phyloP scores from a whole-genome alignment of 2,888 invertebrate genomes.

The Lochmaea capreae region DNA sequence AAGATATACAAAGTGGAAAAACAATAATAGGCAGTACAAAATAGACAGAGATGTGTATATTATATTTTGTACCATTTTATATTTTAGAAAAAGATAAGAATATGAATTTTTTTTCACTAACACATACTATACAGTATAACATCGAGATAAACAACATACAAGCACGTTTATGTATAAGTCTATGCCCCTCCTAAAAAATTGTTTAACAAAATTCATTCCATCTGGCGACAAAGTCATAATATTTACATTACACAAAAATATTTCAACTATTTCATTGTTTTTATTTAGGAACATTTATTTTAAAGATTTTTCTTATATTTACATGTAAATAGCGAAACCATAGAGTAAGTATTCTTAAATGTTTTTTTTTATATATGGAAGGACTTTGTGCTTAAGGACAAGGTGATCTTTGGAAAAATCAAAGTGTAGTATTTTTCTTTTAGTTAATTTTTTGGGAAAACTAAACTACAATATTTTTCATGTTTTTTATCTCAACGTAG shows the following conservation, averaged over 20 bases:
- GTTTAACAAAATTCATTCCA: slow-evolving; percentile 29
- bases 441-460: too few species aligned
- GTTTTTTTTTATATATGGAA: slow-evolving; percentile 42
- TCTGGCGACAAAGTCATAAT: slow-evolving; percentile 38
- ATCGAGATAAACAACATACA: slow-evolving; percentile 56
- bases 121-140: slow-evolving; percentile 46
- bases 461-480: too few species aligned
- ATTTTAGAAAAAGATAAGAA: slow-evolving; percentile 27
- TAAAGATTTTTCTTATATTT: slow-evolving; percentile 53
- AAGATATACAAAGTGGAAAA: too few species aligned
- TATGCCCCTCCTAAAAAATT: slow-evolving; percentile 63
- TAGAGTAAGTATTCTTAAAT: slow-evolving; percentile 39
- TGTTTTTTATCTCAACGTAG: too few species aligned
- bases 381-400: slow-evolving; percentile 53
- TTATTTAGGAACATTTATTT: slow-evolving; percentile 59
- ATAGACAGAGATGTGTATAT: neutral
- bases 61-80: slow-evolving; percentile 24
- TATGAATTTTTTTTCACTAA: slow-evolving; percentile 34
- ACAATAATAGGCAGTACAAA: neutral
- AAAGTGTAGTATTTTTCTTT: neutral
- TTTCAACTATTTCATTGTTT: slow-evolving; percentile 53
- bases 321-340: slow-evolving; percentile 51
- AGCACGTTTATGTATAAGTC: slow-evolving; percentile 60
- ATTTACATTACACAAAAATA: slow-evolving; percentile 54
- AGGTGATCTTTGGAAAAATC: slow-evolving; percentile 21